Conservation (phyloP, 2,888 invertebrate genomes). For the Allacma fusca region DNA sequence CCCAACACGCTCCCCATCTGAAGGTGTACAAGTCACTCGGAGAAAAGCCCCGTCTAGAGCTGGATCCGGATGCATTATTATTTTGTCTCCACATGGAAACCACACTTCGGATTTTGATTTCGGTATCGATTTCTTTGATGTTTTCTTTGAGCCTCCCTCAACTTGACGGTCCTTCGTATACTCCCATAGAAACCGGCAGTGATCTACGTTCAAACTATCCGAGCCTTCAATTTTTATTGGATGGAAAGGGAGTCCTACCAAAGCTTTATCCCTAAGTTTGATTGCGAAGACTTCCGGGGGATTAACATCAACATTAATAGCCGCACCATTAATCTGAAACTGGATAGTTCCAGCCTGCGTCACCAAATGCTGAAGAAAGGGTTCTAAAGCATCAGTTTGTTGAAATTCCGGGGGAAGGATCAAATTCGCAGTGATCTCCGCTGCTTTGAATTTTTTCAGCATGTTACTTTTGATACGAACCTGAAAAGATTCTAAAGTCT, state of each 20-base stretch:
- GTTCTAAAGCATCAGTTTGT: background rate
- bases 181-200: constrained; percentile 56
- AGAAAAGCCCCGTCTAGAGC: constrained; percentile 45
- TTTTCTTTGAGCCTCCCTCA: constrained; percentile 22
- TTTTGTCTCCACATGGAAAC: constrained; percentile 26
- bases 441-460: constrained; percentile 54
- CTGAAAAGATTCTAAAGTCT: constrained; percentile 47
- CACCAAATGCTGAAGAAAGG: constrained; percentile 22
- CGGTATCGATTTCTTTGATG: background rate
- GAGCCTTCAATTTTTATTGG: constrained; percentile 57
- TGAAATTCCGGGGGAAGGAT: constrained; percentile 4
- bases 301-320: constrained; percentile 52
- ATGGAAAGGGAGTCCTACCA: constrained; percentile 53
- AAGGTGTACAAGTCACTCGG: constrained; percentile 52
- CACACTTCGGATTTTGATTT: constrained; percentile 11
- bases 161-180: constrained; percentile 36
- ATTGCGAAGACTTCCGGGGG: constrained; percentile 57
- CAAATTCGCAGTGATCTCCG: constrained; percentile 26
- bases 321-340: constrained; percentile 49
- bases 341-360: too few species aligned
- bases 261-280: constrained; percentile 49
- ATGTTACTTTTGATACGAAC: constrained; percentile 54
- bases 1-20: constrained; percentile 53
- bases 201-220: constrained; percentile 47
- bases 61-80: constrained; percentile 45